Base-by-base conservation (phyloP, 2,797 vertebrate genomes). In the Rhabdomys pumilio region DNA sequence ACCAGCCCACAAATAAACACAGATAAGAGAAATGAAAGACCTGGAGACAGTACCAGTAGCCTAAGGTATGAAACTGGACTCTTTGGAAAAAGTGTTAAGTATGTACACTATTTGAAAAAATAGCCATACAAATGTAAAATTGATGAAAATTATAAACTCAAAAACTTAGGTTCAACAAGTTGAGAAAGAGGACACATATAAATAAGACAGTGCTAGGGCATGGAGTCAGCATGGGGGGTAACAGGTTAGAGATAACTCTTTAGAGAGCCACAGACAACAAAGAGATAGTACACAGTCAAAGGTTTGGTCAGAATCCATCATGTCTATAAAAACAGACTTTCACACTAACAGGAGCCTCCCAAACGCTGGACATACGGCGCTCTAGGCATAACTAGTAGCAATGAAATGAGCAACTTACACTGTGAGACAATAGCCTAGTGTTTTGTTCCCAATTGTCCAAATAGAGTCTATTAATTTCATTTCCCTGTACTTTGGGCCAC, bases 81-180 rank as follows among this genome's bases (percentile, higher is more conserved):
- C 76, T 63, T 63, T 13, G 15, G 72, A 38, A 59, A 59, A 73
- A 75, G 44, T 38, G 53, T 14, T 80, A 80, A 20, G 31, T 47
- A 65, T 53, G 69, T 22, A 73, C 69, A 61, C 24, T 55, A n/a
- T 63, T 34, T 84, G 75, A 55, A 86, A 81, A 59, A 57, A 55
- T 15, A 31, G n/a, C 24, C 77, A 47, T 4, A 82, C 15, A 10
- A 67, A 38, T 76, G 20, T 88, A 34, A 47, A 65, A 88, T 81
- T 63, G 44, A 75, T 47, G 59, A 82, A 47, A 82, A 88, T 87
- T 63, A 88, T 67, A 67, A 88, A 92, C 31, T 67, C 69, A 88
- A 26, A 65, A 72, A 59, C 38, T 77, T n/a, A 95, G 87, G 44
- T 67, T 81, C 20, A 81, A 80, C 34, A 86, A 86, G n/a, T 29